Percentiles rank a stretch among this genome's conserved stretches.
Evolutionary conservation across 1,140 invertebrate genomes (phyloP).

Genomic region (Gryon sp.): DNA sequence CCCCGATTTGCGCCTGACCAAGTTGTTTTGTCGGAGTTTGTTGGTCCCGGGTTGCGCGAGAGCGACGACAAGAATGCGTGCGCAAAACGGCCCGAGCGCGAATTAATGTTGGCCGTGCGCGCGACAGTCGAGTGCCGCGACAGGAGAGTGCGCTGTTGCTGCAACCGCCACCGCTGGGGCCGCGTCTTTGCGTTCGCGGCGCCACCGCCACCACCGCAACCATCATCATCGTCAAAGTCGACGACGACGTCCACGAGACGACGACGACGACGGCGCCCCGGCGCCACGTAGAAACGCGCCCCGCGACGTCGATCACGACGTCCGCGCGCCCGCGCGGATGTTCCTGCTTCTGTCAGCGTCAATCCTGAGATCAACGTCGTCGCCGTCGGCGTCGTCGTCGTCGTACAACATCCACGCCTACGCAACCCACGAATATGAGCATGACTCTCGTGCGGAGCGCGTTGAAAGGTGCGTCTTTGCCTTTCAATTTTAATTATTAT

Average conservation of each 20-base stretch:
- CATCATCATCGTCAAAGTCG: no score
- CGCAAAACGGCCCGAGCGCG: slow-evolving; percentile 29
- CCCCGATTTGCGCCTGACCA: no score
- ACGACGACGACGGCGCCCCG: slow-evolving; percentile 12
- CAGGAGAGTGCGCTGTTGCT: slow-evolving; percentile 35
- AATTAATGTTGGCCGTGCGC: slow-evolving; percentile 53
- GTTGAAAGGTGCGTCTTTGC: slow-evolving; percentile 76
- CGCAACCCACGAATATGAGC: slow-evolving; percentile 76
- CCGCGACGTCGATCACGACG: slow-evolving; percentile 50
- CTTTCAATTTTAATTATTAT: neutral
- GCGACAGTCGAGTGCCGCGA: slow-evolving; percentile 12
- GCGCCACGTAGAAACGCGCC: slow-evolving; percentile 39
- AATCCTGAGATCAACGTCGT: slow-evolving; percentile 40
- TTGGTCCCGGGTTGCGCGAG: no score
- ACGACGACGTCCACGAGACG: slow-evolving; percentile 16
- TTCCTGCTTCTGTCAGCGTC: slow-evolving; percentile 7
- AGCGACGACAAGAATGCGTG: slow-evolving; percentile 21
- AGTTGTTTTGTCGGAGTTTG: no score
- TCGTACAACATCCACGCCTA: slow-evolving; percentile 55
- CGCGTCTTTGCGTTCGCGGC: slow-evolving; percentile 29
- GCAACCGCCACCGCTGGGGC: slow-evolving; percentile 10
- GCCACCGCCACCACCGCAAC: slow-evolving; percentile 37
- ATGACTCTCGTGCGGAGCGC: slow-evolving; percentile 78
- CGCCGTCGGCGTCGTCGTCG: slow-evolving; percentile 44
- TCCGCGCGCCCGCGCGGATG: slow-evolving; percentile 53